Conservation (phyloP, 2,797 vertebrate genomes). For the Artibeus lituratus region DNA sequence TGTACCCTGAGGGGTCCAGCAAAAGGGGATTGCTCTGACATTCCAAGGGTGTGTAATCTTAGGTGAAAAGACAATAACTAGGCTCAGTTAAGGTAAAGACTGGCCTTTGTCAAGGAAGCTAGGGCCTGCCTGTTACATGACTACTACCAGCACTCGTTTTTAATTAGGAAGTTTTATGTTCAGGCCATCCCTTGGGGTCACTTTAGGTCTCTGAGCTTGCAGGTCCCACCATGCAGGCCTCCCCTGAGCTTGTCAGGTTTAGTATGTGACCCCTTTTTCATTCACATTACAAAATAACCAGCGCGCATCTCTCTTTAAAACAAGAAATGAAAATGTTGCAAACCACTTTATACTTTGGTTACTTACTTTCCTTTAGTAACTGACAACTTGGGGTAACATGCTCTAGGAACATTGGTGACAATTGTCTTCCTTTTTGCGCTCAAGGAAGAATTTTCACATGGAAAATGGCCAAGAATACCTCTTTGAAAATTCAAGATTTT, state of each 20-base stretch:
- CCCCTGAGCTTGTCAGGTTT: not conserved
- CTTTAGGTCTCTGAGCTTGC: not conserved
- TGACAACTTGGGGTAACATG: not conserved
- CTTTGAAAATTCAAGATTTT: constrained; percentile 11
- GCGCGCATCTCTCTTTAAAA: not conserved
- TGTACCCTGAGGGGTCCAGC: not conserved
- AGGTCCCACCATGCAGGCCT: not conserved
- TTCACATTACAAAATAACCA: not conserved
- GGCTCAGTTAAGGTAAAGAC: not conserved
- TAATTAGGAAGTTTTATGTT: not conserved
- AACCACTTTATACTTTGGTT: not conserved
- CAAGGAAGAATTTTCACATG: not conserved
- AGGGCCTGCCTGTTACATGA: not conserved
- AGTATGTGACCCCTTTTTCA: not conserved
- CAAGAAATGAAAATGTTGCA: not conserved
- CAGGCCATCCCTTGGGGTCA: not conserved
- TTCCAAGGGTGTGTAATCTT: not conserved
- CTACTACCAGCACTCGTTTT: not conserved
- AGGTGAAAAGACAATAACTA: not conserved
- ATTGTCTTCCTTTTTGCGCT: not conserved
- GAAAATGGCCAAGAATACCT: not conserved
- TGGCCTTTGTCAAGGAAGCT: not conserved
- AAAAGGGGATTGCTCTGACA: not conserved
- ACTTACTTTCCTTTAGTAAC: not conserved
- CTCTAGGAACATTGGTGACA: not conserved